phyloP scores from a whole-genome alignment of 2,797 vertebrate species.

The Oophaga sylvatica region DNA sequence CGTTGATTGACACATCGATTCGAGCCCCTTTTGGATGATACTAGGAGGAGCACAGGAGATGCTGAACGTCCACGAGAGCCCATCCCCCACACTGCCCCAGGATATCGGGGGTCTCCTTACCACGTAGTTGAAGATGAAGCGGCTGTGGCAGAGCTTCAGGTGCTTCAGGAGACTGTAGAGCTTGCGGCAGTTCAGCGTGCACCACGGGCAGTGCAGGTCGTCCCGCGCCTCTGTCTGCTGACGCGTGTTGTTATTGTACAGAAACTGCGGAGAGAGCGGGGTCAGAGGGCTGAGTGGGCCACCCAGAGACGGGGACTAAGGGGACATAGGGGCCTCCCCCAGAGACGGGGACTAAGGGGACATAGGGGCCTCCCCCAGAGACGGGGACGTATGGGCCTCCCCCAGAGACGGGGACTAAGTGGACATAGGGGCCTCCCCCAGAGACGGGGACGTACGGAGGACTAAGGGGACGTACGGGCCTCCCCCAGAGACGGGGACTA shows the following conservation, averaged over 20 bases:
- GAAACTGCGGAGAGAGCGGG: constrained; percentile 75
- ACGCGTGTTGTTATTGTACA: constrained; percentile 97
- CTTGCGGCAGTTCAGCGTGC: constrained; percentile 95
- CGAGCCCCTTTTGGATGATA: constrained; percentile 98
- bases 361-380: too few species aligned
- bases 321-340: too few species aligned
- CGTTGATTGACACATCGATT: constrained; percentile 98
- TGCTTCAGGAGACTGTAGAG: constrained; percentile 98
- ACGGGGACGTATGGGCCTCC: too few species aligned
- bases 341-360: too few species aligned
- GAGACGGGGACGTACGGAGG: too few species aligned
- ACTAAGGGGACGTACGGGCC: too few species aligned
- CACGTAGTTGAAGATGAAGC: constrained; percentile 99
- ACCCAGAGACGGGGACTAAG: too few species aligned
- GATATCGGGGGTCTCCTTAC: constrained; percentile 68
- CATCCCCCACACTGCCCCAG: not conserved
- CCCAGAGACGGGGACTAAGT: too few species aligned
- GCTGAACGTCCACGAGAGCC: not conserved
- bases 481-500: too few species aligned
- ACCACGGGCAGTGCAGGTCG: constrained; percentile 98
- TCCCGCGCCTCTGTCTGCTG: constrained; percentile 97
- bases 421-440: too few species aligned
- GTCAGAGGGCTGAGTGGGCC: too few species aligned
- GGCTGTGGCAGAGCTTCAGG: constrained; percentile 97
- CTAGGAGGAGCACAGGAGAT: constrained; percentile 70